Percentiles rank a stretch among this genome's conserved stretches.
Conservation (phyloP, 2,888 invertebrate species). For the Amphipoea oculea region DNA sequence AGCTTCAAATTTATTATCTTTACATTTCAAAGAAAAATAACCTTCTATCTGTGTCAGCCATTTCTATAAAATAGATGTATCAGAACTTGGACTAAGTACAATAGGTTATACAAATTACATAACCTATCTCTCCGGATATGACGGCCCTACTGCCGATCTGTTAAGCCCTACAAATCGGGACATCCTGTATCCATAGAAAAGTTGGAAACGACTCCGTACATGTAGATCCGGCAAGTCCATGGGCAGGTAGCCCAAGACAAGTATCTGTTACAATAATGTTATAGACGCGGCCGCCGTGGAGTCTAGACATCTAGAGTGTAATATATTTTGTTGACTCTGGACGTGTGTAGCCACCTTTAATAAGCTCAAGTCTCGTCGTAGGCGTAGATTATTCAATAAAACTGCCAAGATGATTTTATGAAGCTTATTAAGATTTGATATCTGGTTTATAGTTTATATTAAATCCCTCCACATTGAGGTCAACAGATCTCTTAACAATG, state of each 20-base stretch:
- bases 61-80: too few species aligned
- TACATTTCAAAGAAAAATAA: background rate
- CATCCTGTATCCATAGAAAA: conserved; percentile 43
- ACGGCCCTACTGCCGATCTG: conserved; percentile 23
- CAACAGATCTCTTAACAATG: background rate
- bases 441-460: conserved; percentile 8
- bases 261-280: conserved; percentile 21
- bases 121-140: conserved; percentile 20
- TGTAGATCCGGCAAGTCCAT: conserved; percentile 33
- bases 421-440: conserved; percentile 33
- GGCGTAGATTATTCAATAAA: conserved; percentile 48
- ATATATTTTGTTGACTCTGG: background rate
- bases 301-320: background rate
- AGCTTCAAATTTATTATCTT: background rate
- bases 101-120: background rate
- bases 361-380: conserved; percentile 11
- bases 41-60: background rate
- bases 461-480: conserved; percentile 18
- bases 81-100: background rate
- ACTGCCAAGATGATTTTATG: conserved; percentile 19
- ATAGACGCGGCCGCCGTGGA: background rate
- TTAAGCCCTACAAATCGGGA: conserved; percentile 46
- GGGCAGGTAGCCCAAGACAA: conserved; percentile 3
- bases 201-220: conserved; percentile 38
- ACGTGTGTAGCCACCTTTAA: conserved; percentile 11